Percentiles rank a stretch among this genome's conserved stretches.
phyloP scores from a whole-genome alignment of 2,797 vertebrate species.

The Propithecus deckenii region DNA sequence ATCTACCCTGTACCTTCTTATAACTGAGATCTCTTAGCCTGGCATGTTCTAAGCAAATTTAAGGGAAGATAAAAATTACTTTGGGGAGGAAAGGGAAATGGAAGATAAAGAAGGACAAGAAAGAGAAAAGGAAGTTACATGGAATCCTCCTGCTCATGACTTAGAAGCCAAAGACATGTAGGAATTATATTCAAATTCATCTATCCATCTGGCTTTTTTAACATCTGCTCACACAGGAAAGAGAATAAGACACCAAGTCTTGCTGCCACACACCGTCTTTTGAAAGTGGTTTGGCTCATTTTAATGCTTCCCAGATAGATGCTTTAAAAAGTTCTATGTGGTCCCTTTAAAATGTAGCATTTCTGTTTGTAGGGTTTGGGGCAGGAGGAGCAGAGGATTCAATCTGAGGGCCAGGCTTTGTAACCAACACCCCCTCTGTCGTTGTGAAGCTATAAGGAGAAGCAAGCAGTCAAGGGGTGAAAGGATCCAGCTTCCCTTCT shows the following conservation, averaged over 20 bases:
- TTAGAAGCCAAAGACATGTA: background rate
- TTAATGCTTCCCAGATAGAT: slow-evolving; percentile 9
- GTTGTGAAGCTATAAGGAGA: background rate
- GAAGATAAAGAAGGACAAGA: background rate
- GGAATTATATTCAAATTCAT: background rate
- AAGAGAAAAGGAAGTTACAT: background rate
- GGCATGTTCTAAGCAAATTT: background rate
- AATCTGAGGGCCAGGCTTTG: background rate
- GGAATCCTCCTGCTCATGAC: background rate
- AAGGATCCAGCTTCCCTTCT: background rate
- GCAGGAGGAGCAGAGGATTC: background rate
- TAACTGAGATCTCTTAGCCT: background rate
- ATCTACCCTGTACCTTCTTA: background rate
- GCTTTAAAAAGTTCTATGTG: background rate
- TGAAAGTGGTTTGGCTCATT: slow-evolving; percentile 40
- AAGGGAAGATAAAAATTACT: background rate
- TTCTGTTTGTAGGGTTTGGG: background rate
- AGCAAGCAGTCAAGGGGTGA: background rate
- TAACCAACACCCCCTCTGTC: background rate
- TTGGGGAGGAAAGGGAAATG: background rate
- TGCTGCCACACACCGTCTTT: background rate
- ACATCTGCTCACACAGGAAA: background rate
- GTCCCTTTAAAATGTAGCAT: slow-evolving; percentile 1
- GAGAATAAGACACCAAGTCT: background rate
- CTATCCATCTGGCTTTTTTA: background rate